phyloP scores from a whole-genome alignment of 2,797 vertebrate genomes.

The Pagetopsis macropterus region DNA sequence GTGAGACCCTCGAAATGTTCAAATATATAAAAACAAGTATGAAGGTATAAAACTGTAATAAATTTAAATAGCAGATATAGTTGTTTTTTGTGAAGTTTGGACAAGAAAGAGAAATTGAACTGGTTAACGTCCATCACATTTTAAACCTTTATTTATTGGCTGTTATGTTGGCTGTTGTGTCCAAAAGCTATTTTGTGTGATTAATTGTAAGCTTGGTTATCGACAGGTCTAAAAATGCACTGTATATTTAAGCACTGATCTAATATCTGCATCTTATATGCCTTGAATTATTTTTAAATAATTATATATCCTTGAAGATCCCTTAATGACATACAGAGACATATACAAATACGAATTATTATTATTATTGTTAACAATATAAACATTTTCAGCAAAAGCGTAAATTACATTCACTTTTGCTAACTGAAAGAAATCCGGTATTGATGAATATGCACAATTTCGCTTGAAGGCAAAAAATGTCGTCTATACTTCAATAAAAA shows the following conservation, averaged over 20 bases:
- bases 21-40: too few species aligned
- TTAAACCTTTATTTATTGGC: not conserved
- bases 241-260: not conserved
- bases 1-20: too few species aligned
- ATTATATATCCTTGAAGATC: not conserved
- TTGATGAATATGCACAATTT: not conserved
- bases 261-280: not conserved
- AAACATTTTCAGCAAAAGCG: too few species aligned
- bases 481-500: not conserved
- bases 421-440: not conserved
- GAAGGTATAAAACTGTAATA: too few species aligned
- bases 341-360: too few species aligned
- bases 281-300: too few species aligned
- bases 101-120: not conserved
- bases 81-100: too few species aligned
- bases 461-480: not conserved
- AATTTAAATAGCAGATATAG: too few species aligned
- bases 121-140: not conserved
- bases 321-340: not conserved
- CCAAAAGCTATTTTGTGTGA: too few species aligned
- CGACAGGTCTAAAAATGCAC: not conserved
- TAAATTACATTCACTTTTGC: not conserved
- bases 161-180: too few species aligned
- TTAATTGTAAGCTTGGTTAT: not conserved
- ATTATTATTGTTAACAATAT: too few species aligned